Conservation (phyloP, 2,797 vertebrate species). For the Octomys mimax region DNA sequence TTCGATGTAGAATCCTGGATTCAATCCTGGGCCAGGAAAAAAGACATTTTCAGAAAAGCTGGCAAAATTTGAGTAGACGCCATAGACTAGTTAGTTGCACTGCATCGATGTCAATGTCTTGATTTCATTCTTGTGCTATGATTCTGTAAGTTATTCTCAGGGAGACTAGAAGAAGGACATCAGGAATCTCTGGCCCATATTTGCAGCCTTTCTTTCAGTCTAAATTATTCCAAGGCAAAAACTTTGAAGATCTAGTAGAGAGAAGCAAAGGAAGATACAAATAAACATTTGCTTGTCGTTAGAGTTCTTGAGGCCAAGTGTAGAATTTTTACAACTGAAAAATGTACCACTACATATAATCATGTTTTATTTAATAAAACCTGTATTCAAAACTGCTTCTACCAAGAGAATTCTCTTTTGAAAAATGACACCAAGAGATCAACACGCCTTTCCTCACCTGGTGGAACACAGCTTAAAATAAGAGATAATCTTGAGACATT, state of each 20-base stretch:
- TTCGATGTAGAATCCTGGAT: not conserved
- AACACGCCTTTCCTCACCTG: not conserved
- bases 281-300: not conserved
- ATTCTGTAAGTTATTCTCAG: not conserved
- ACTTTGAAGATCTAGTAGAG: not conserved
- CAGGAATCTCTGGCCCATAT: not conserved
- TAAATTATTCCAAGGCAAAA: slow-evolving; percentile 40
- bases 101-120: not conserved
- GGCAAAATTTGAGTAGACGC: not conserved
- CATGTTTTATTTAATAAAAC: not conserved
- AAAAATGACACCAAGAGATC: not conserved
- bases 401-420: not conserved
- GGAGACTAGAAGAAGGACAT: not conserved
- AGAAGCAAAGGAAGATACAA: not conserved
- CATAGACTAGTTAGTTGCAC: not conserved
- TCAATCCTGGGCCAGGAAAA: not conserved
- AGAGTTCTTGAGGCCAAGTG: not conserved
- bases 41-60: not conserved
- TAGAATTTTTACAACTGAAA: slow-evolving; percentile 41
- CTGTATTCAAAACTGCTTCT: not conserved
- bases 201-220: not conserved
- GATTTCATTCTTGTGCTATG: not conserved
- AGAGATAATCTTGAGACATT: not conserved
- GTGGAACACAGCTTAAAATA: slow-evolving; percentile 13
- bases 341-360: not conserved